Evolutionary conservation across 2,888 invertebrate species (phyloP).

Genomic region (Orthonychiurus folsomi): DNA sequence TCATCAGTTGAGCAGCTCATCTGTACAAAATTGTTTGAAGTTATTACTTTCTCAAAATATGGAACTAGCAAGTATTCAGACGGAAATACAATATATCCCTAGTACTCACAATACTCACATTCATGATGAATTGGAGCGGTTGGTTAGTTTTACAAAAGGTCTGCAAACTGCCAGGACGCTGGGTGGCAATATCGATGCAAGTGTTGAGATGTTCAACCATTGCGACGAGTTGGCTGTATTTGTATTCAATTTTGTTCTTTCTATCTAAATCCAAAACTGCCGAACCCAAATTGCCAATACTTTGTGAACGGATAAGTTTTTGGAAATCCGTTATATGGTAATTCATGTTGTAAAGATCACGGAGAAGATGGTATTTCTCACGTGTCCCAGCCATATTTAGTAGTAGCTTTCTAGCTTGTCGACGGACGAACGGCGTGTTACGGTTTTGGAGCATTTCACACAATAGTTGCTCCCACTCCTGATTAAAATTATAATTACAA

Average conservation of each 20-base stretch:
- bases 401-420: slow-evolving; percentile 79
- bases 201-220: slow-evolving; percentile 90
- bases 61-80: not conserved
- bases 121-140: slow-evolving; percentile 69
- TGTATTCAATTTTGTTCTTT: slow-evolving; percentile 37
- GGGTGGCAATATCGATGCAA: slow-evolving; percentile 83
- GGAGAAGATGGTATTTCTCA: slow-evolving; percentile 85
- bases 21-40: slow-evolving; percentile 17
- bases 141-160: slow-evolving; percentile 70
- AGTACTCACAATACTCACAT: slow-evolving; percentile 50
- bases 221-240: slow-evolving; percentile 58
- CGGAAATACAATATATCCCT: not conserved
- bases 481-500: no score
- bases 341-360: slow-evolving; percentile 86
- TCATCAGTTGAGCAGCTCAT: slow-evolving; percentile 39
- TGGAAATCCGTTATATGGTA: slow-evolving; percentile 60
- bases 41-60: not conserved
- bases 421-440: slow-evolving; percentile 73
- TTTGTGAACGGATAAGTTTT: slow-evolving; percentile 34
- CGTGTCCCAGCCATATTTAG: slow-evolving; percentile 89
- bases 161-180: slow-evolving; percentile 92
- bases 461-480: slow-evolving; percentile 63
- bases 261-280: slow-evolving; percentile 15
- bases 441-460: slow-evolving; percentile 94
- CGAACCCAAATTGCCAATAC: slow-evolving; percentile 20